Conservation (phyloP, 2,113 vertebrate species). For the Eudyptes chrysolophus region DNA sequence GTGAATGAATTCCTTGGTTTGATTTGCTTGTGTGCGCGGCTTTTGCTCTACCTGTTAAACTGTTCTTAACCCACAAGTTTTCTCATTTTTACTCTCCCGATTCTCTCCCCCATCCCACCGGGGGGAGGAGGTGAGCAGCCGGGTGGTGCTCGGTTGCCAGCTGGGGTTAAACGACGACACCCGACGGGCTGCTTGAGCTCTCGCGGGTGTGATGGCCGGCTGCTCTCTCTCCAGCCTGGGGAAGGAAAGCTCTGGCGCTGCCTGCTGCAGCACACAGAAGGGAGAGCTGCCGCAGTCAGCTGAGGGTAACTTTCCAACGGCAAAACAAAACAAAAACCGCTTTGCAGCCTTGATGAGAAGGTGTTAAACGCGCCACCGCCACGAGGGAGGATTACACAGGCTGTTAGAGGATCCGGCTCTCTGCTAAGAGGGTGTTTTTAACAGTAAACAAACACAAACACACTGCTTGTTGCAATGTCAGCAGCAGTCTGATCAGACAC, state of each 20-base stretch:
- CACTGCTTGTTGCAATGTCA: background rate
- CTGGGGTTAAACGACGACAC: too few species aligned
- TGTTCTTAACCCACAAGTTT: too few species aligned
- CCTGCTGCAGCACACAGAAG: background rate
- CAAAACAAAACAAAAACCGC: background rate
- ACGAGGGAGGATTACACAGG: background rate
- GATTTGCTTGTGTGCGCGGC: too few species aligned
- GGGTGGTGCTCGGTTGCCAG: too few species aligned
- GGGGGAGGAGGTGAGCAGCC: too few species aligned
- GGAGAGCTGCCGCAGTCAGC: background rate
- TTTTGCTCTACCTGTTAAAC: too few species aligned
- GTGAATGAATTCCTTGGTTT: too few species aligned
- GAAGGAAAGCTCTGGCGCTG: accelerated
- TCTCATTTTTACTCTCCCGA: too few species aligned
- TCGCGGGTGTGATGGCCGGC: accelerated
- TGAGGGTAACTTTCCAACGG: accelerated
- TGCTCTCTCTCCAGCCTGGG: accelerated
- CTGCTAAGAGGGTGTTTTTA: background rate
- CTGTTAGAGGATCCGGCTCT: background rate
- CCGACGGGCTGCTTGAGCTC: accelerated
- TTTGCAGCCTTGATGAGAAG: background rate
- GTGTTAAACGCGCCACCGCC: accelerated
- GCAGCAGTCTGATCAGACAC: background rate
- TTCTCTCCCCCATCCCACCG: too few species aligned
- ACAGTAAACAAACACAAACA: background rate